Evolutionary conservation across 2,113 vertebrate genomes (phyloP).

Genomic region (Pagrus major): DNA sequence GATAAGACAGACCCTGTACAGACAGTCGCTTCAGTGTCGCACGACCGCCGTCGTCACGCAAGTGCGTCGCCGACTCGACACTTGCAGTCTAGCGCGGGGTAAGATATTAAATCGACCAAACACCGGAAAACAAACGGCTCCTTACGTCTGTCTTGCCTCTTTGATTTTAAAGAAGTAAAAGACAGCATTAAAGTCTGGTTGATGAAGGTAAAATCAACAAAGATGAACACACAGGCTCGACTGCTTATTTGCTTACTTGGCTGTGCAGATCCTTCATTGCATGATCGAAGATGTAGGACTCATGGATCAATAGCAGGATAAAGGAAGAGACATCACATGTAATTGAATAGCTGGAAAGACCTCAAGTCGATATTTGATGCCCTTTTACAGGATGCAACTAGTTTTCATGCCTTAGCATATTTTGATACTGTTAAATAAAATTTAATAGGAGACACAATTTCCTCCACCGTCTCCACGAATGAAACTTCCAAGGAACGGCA

Average conservation of each 20-base stretch:
- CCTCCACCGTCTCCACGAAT: conserved; percentile 18
- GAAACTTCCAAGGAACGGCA: conserved; percentile 20
- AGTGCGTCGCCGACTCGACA: no score
- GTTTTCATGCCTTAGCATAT: conserved; percentile 34
- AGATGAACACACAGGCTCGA: neutral
- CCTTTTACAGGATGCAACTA: conserved; percentile 34
- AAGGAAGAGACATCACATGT: conserved; percentile 43
- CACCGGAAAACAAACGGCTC: neutral
- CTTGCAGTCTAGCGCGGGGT: no score
- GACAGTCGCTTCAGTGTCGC: no score
- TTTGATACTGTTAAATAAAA: conserved; percentile 27
- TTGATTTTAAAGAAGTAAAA: conserved; percentile 1
- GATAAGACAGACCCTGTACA: no score
- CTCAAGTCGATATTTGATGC: conserved; percentile 49
- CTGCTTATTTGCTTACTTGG: conserved; percentile 17
- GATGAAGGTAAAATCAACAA: neutral
- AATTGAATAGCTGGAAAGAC: conserved; percentile 48
- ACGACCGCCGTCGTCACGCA: no score
- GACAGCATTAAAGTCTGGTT: neutral
- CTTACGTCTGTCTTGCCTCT: neutral
- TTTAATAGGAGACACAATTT: conserved; percentile 26
- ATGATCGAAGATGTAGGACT: conserved; percentile 30
- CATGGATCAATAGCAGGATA: conserved; percentile 56
- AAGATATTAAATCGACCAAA: neutral
- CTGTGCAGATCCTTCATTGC: conserved; percentile 12